Evolutionary conservation across 2,113 vertebrate species (phyloP).

Genomic region (Podiceps cristatus): DNA sequence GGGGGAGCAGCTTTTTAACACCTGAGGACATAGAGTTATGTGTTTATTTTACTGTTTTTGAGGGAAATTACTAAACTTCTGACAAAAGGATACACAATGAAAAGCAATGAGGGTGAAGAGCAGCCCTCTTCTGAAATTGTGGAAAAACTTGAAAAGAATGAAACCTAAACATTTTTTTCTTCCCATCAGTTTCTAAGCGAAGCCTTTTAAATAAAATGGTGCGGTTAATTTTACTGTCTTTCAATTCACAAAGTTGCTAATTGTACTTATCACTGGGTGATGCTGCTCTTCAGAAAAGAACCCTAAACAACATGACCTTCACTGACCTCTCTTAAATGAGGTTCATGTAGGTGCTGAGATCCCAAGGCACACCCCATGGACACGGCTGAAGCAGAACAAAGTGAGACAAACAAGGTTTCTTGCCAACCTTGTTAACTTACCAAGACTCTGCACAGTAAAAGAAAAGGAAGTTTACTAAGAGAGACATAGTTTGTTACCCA

Average conservation of each 20-base stretch:
- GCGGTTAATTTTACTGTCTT: background rate
- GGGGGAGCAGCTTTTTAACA: background rate
- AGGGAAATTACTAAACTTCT: background rate
- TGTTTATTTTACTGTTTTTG: background rate
- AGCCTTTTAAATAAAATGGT: background rate
- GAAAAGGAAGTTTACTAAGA: background rate
- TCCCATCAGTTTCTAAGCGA: background rate
- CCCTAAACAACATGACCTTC: background rate
- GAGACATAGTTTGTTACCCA: background rate
- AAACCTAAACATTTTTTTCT: background rate
- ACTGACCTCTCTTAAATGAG: background rate
- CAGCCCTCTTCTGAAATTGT: background rate
- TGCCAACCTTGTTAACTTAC: background rate
- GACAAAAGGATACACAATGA: background rate
- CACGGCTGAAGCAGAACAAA: background rate
- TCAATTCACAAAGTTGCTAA: background rate
- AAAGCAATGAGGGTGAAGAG: background rate
- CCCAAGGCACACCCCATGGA: background rate
- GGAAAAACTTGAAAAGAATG: background rate
- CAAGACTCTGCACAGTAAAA: background rate
- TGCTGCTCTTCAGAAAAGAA: background rate
- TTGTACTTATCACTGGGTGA: background rate
- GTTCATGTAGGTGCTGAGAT: background rate
- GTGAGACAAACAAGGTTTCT: background rate
- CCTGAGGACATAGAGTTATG: background rate